Evolutionary conservation across 2,888 invertebrate genomes (phyloP).

Genomic region (Pammene aurita): DNA sequence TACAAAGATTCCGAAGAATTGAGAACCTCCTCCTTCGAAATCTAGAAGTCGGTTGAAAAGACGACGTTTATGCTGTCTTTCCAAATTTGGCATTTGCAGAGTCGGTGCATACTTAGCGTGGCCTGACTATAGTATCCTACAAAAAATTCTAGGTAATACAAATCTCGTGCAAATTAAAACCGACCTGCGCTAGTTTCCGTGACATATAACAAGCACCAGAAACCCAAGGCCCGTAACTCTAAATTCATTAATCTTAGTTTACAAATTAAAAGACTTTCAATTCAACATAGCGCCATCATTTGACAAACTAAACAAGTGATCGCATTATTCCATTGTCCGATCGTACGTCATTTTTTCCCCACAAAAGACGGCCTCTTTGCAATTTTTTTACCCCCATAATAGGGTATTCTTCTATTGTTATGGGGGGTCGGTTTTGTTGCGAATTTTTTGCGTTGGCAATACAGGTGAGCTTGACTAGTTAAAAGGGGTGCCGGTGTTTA

Average conservation of each 20-base stretch:
- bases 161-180: too few relatives aligned
- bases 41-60: too few relatives aligned
- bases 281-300: constrained; percentile 42
- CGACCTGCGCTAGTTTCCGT: too few relatives aligned
- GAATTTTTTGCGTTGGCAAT: constrained; percentile 58
- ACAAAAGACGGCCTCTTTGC: constrained; percentile 64
- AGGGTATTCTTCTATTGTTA: constrained; percentile 65
- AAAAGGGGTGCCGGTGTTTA: constrained; percentile 56
- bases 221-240: background rate
- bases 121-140: too few relatives aligned
- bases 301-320: constrained; percentile 43
- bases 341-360: constrained; percentile 65
- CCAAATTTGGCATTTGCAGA: too few relatives aligned
- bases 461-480: constrained; percentile 58
- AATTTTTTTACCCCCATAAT: constrained; percentile 63
- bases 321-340: constrained; percentile 51
- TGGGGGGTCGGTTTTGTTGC: constrained; percentile 68
- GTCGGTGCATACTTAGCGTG: too few relatives aligned
- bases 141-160: too few relatives aligned
- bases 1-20: too few relatives aligned
- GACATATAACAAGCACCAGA: too few relatives aligned
- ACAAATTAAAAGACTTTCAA: constrained; percentile 13
- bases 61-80: too few relatives aligned
- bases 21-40: too few relatives aligned
- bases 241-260: constrained; percentile 21